Percentiles rank a stretch among this genome's conserved stretches.
These are phyloP conservation scores for Caracal caracal DNA, from an alignment of 2,113 vertebrate genomes.

Conservation along the genomic window DNA sequence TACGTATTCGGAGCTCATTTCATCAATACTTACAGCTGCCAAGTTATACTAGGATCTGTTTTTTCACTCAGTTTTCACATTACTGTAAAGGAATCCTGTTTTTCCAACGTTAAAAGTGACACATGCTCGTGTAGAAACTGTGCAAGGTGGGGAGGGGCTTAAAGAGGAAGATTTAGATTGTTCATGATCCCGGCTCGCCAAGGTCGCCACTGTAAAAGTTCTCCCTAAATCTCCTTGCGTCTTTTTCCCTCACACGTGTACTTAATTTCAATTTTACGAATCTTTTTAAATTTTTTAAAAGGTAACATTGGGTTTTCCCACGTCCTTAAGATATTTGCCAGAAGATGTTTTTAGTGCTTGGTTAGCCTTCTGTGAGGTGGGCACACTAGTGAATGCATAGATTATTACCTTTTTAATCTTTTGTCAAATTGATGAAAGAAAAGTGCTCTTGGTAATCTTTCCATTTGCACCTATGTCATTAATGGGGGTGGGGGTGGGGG, in stretches of 20 bases:
- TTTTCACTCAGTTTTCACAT: not conserved
- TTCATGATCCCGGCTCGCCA: rapidly evolving
- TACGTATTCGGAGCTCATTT: not conserved
- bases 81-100: not conserved
- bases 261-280: not conserved
- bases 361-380: not conserved
- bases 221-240: not conserved
- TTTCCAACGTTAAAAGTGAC: not conserved
- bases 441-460: not conserved
- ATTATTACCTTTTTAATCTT: not conserved
- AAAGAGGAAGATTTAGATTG: not conserved
- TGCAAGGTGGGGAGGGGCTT: not conserved
- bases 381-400: not conserved
- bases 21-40: rapidly evolving
- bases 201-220: not conserved
- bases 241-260: not conserved
- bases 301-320: not conserved
- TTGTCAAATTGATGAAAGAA: not conserved
- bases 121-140: not conserved
- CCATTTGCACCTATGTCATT: not conserved
- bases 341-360: not conserved
- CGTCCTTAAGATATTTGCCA: not conserved
- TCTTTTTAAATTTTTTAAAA: not conserved
- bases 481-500: rapidly evolving
- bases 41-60: not conserved